Base-by-base conservation (phyloP, 2,113 vertebrate species). In the Notothenia rossii region DNA sequence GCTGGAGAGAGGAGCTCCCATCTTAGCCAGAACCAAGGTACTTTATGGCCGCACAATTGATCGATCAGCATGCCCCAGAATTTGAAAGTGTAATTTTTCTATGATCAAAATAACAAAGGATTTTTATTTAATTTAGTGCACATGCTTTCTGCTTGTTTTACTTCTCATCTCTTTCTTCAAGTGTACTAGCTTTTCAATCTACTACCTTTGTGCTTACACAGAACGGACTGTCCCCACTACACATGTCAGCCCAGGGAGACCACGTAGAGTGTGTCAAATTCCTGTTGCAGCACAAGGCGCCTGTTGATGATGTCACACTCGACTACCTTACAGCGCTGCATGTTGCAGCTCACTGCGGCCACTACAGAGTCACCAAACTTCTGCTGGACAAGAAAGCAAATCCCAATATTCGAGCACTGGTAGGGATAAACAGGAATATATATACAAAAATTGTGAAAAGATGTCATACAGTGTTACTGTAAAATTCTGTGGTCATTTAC, bases 181-280 rank as follows among this genome's bases (percentile, higher is more conserved):
- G 1, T 49, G 7, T n/a, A 7, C 14, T 18, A 49, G 11, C 46
- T 33, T 49, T 60, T 62, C 2, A 10, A n/a, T 68, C 17, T 40
- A 40, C 50, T 4, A 1, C 33, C 29, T 10, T 45, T 53, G 29
- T 49, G 59, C 60, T 50, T 18, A 11, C 40, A 45, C 95, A 99
- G 98, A 99, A 99, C 0, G 98, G 98, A 10, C 94, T 99, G 60
- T 99, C 98, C 59, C 98, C 98, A 0, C 95, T 99, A 40, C 98
- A 99, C 94, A 99, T 99, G 98, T 97, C 98, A 0, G 98, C 98
- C 6, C 98, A 99, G 73, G 98, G 98, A 18, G 98, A 99, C 93
- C 98, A 99, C 0, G 92, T 99, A 53, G 98, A 99, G 59, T 99
- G 98, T 20, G 97, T 99, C 29, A 99, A 99, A 81, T 96, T 98